Percentiles rank a stretch among this genome's conserved stretches.
These are phyloP conservation scores for Paralichthys olivaceus DNA, from an alignment of 2,113 vertebrate genomes.

Conservation along the genomic window DNA sequence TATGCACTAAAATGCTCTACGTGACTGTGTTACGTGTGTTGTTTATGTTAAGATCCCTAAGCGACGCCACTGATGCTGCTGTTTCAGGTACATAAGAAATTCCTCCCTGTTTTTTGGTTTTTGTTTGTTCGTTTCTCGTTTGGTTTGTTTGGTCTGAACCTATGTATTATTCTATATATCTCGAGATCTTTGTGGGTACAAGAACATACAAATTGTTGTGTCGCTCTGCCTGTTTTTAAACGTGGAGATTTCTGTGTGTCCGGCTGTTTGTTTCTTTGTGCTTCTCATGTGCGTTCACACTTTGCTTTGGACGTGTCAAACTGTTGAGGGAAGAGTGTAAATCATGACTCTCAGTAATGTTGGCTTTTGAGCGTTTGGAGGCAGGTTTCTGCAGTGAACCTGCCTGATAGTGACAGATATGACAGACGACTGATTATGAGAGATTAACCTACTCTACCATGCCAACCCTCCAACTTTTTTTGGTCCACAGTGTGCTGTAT, in stretches of 20 bases:
- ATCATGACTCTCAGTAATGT: constrained; percentile 33
- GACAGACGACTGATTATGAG: constrained; percentile 28
- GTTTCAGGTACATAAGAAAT: constrained; percentile 70
- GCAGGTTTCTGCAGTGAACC: constrained; percentile 23
- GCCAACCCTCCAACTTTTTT: constrained; percentile 30
- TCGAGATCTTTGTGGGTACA: constrained; percentile 72
- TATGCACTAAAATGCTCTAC: constrained; percentile 79
- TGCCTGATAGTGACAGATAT: constrained; percentile 29
- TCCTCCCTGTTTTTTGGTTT: constrained; percentile 45
- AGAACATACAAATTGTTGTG: constrained; percentile 71
- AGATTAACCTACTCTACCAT: constrained; percentile 27
- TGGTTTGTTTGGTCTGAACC: constrained; percentile 66
- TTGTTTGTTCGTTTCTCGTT: constrained; percentile 44
- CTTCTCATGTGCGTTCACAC: constrained; percentile 46
- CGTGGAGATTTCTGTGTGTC: constrained; percentile 57
- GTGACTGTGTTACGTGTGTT: constrained; percentile 78
- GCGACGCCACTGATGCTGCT: constrained; percentile 80
- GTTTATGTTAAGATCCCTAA: constrained; percentile 72
- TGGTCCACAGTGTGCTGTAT: constrained; percentile 37
- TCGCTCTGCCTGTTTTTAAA: constrained; percentile 71
- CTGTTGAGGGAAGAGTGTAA: constrained; percentile 45
- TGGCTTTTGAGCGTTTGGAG: constrained; percentile 43
- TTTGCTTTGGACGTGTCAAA: constrained; percentile 49
- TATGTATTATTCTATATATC: constrained; percentile 74
- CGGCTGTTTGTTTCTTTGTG: constrained; percentile 61